Evolutionary conservation across 2,797 vertebrate genomes (phyloP), one percentile per base, ranked within the genome.

Genomic region (Labeo calbasu): DNA sequence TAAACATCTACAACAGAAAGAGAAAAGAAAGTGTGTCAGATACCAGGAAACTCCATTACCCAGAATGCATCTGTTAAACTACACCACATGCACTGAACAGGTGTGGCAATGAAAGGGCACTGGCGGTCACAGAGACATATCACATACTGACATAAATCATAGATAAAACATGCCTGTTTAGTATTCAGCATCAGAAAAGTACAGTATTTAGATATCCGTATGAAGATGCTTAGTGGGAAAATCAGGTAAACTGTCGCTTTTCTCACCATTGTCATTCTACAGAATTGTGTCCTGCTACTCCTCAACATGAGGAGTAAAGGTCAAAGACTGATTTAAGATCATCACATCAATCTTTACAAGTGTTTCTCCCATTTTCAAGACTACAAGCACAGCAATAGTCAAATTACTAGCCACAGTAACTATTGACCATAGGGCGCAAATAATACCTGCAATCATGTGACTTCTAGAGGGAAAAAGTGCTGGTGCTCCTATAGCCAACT

Each of bases 1-100:
- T 83, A 76, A 83, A 92, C 68, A 91, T 70, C 55, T 92, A 89
- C 88, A 91, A 91, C 88, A 89, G 3, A 48, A 82, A 65, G 14
- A 82, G 43, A 75, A 28, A 53, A 28, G 25, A 48, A 61, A 63
- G 21, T 4, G 12, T 11, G 43, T 82, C 46, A 82, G n/a, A 53
- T 28, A 75, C 46, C 57, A 53, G 19, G 7, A 66, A 65, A 36
- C 61, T 9, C 4, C 21, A 66, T 28, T 68, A 11, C 15, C 32
- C 15, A 43, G 14, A 55, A 83, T 55, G 28, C 21, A 21, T 48
- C 40, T 46, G n/a, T 81, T 25, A 40, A 68, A 70, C 28, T 17
- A 28, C 19, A 69, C 19, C n/a, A 23, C 48, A 53, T 53, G 19
- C 21, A 53, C 19, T 55, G 3, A 63, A 46, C 15, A 21, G 6